Percentiles rank a stretch among this genome's conserved stretches.
Conservation (phyloP, 2,888 invertebrate genomes). For the Leucophenga maculata region DNA sequence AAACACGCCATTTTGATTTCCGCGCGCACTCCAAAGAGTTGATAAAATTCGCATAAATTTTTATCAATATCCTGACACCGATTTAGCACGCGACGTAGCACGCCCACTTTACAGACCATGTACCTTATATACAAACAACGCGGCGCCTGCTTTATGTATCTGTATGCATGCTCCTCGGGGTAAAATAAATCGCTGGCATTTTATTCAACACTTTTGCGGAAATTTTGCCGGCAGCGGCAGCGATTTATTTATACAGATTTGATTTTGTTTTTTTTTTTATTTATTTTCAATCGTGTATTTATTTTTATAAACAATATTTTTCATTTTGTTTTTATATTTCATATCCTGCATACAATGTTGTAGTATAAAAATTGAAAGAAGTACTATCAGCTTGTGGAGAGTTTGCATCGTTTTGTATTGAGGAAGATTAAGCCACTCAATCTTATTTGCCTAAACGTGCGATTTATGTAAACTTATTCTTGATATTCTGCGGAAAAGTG, state of each 20-base stretch:
- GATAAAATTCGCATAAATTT: conserved; percentile 63
- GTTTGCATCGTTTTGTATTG: too few species aligned
- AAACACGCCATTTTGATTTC: conserved; percentile 32
- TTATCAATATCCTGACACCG: conserved; percentile 49
- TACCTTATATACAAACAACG: background rate
- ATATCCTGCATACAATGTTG: too few species aligned
- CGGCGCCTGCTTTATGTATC: background rate
- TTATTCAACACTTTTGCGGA: conserved; percentile 4
- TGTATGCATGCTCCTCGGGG: background rate
- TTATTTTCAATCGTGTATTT: background rate
- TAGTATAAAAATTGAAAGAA: too few species aligned
- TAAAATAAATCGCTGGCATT: conserved; percentile 6
- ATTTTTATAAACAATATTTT: conserved; percentile 1
- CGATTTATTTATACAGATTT: too few species aligned
- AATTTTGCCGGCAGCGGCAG: background rate
- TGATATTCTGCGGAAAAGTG: too few species aligned
- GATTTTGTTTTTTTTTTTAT: background rate
- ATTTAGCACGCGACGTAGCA: conserved; percentile 37
- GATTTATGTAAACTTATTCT: background rate
- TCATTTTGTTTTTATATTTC: background rate
- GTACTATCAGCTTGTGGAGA: too few species aligned
- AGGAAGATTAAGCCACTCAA: too few species aligned
- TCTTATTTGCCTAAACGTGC: background rate
- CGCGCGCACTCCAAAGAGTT: conserved; percentile 61
- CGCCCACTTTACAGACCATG: too few species aligned